Evolutionary conservation across 2,797 vertebrate species (phyloP), one percentile per base, ranked within the genome.

Genomic region (Tenualosa thibaudeaui): DNA sequence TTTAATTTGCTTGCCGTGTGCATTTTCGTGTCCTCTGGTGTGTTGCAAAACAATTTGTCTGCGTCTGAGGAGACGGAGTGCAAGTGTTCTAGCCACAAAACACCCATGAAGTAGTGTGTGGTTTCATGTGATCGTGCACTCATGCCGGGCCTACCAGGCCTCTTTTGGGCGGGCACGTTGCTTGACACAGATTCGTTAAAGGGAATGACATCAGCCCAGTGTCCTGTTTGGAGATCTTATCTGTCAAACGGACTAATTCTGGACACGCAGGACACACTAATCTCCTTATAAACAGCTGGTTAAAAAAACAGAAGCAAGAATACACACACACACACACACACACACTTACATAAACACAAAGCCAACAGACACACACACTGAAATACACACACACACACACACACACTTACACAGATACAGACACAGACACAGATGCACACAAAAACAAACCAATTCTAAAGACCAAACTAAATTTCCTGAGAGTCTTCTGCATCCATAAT

Each of bases 351-450:
- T 40, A 75, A 40, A 75, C 68, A 75, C 12, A 40, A 4, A 7
- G 1, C 7, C 86, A 88, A 91, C 10, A 81, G 87, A 87, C 85
- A 83, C 65, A 31, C 65, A 71, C 12, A 13, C 12, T 37, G 0
- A 71, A 26, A 71, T 12, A 71, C 10, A 71, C 37, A 75, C 15
- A 75, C 37, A 75, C 68, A 71, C 26, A 37, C 65, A 71, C 68
- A 71, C 68, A 40, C 7, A 65, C 62, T 26, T 5, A 65, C 22
- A 65, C 62, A 65, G 3, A 65, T n/a, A 65, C 60, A 65, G n/a
- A 65, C 60, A 65, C n/a, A 65, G 0, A 65, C 5, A 26, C 0
- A 26, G 2, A 26, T 19, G 24, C 3, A 7, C 81, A 75, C 75
- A 65, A 1, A 24, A 6, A 62, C 60, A 62, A 3, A 81, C 31